Percentiles rank a stretch among this genome's conserved stretches.
Evolutionary conservation across 2,113 vertebrate genomes (phyloP).

Genomic region (Colossoma macropomum): DNA sequence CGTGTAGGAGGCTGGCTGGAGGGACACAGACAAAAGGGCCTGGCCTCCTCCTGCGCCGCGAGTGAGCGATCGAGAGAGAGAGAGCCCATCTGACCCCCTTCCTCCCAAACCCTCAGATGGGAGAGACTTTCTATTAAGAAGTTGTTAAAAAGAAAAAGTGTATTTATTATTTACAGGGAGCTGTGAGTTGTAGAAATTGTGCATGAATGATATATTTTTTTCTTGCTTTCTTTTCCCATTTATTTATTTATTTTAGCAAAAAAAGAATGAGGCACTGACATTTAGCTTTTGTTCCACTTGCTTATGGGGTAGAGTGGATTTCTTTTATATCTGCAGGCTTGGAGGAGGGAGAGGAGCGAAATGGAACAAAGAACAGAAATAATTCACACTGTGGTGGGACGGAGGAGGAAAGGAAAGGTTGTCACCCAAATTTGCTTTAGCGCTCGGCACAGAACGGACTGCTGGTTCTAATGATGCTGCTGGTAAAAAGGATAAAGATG

Average conservation of each 20-base stretch:
- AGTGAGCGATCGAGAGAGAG: neutral
- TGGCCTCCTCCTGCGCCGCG: neutral
- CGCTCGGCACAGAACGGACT: neutral
- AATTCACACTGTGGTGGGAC: constrained; percentile 46
- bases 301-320: constrained; percentile 52
- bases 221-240: neutral
- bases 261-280: constrained; percentile 65
- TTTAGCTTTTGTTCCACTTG: constrained; percentile 68
- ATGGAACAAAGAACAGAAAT: constrained; percentile 47
- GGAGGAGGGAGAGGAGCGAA: constrained; percentile 34
- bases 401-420: constrained; percentile 45
- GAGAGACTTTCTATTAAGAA: constrained; percentile 48
- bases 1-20: constrained; percentile 23
- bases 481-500: neutral
- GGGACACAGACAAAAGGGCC: constrained; percentile 16
- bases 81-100: neutral
- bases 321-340: constrained; percentile 60
- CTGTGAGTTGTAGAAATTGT: constrained; percentile 57
- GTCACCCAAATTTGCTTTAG: constrained; percentile 32
- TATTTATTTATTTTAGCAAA: neutral
- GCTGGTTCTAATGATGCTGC: neutral
- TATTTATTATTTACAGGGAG: constrained; percentile 72
- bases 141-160: constrained; percentile 34
- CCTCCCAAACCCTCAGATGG: too few relatives aligned
- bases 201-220: constrained; percentile 59